Base-by-base conservation (phyloP, 1,140 invertebrate genomes). In the Brevipalpus yothersi region DNA sequence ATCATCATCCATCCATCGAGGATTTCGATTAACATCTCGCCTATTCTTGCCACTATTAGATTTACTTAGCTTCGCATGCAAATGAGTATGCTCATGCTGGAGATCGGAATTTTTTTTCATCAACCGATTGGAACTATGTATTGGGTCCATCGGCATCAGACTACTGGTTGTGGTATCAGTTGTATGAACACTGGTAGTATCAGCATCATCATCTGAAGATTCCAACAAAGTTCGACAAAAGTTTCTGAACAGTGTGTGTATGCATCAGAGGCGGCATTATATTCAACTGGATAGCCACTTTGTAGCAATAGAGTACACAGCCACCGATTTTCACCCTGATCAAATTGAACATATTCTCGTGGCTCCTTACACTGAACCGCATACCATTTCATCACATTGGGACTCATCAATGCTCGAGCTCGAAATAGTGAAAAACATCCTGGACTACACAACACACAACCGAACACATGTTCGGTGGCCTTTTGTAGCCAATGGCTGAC, bases 401-500 rank as follows among this genome's bases (percentile, higher is more conserved):
- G 75, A 65, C 78, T 76, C 76, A 80, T 78, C 15, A 80, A 66
- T 39, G 76, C 76, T 62, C 73, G 74, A 0, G 73, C 76, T 58
- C 78, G 65, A 63, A 73, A 62, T 1, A 98, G 77, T 0, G 90
- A 95, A 73, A 98, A 98, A 74, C 94, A 98, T 62, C 94, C 94
- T 41, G 94, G 94, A 75, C 87, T 91, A 82, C 91, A 95, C 65
- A 95, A 82, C 66, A 95, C 91, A 72, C 90, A 95, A 11, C 75
- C 90, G 68, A 95, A 93, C 81, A 98, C 94, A 68, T 98, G 93
- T 73, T 97, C 93, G 0, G 93, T 95, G 19, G 93, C 90, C 70
- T 98, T 98, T 76, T 98, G 93, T 63, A 98, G 83, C 93, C 93
- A 97, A 83, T 98, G 93, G 67, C 92, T 92, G 72, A 98, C 93